Conservation (phyloP, 2,888 invertebrate species). For the Andrena chrysosceles region DNA sequence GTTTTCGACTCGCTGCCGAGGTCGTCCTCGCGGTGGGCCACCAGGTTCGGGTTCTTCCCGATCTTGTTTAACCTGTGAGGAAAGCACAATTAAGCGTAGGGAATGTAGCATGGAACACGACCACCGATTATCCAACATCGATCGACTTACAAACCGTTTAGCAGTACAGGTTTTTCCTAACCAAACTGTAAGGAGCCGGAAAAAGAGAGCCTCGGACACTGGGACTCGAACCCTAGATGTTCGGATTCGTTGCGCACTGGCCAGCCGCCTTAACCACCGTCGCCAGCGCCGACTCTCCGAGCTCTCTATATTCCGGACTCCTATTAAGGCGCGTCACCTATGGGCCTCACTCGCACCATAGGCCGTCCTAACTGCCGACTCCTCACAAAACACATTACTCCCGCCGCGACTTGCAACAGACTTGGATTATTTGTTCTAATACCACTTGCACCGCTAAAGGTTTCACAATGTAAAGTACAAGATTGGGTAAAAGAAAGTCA, state of each 20-base stretch:
- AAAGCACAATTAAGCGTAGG: conserved; percentile 84
- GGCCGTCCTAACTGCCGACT: conserved; percentile 24
- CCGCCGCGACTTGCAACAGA: conserved; percentile 56
- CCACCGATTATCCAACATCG: conserved; percentile 82
- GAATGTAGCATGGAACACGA: conserved; percentile 82
- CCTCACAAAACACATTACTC: conserved; percentile 27
- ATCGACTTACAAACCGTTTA: conserved; percentile 72
- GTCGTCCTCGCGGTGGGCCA: conserved; percentile 91
- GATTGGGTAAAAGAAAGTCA: conserved; percentile 60
- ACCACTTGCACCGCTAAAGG: conserved; percentile 72
- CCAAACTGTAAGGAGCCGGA: conserved; percentile 14
- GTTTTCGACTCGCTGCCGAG: conserved; percentile 91
- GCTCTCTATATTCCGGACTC: too few species aligned
- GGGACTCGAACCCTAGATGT: too few species aligned
- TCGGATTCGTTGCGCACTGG: too few species aligned
- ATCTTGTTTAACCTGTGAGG: conserved; percentile 95
- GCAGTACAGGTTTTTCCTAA: conserved; percentile 68
- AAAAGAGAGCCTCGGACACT: too few species aligned
- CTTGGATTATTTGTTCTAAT: conserved; percentile 59
- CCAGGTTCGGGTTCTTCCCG: conserved; percentile 98
- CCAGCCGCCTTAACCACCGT: too few species aligned
- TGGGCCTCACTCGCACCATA: conserved; percentile 29
- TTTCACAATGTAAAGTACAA: conserved; percentile 59
- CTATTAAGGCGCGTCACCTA: too few species aligned
- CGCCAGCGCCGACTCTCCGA: too few species aligned